Conservation (phyloP, 2,797 vertebrate species). For the Sphaeramia orbicularis region DNA sequence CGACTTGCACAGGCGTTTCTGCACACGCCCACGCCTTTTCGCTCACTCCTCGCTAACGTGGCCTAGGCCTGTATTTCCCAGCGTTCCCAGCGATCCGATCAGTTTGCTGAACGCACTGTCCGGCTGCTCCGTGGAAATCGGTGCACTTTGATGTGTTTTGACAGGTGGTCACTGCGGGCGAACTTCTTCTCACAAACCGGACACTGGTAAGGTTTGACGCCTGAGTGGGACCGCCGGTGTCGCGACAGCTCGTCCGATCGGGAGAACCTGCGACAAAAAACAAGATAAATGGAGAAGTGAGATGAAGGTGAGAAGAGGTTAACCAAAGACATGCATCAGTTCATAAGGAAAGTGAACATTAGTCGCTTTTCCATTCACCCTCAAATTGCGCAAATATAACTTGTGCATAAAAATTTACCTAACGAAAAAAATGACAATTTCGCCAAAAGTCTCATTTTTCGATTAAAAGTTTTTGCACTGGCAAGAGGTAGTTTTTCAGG, state of each 20-base stretch:
- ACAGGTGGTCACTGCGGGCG: conserved; percentile 96
- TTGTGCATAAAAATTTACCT: too few species aligned
- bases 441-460: too few species aligned
- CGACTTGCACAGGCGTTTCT: neutral
- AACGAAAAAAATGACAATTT: too few species aligned
- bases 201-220: conserved; percentile 97
- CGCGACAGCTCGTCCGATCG: conserved; percentile 95
- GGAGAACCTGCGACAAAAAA: conserved; percentile 89
- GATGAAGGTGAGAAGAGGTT: too few species aligned
- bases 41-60: conserved; percentile 15
- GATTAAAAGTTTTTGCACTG: too few species aligned
- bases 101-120: conserved; percentile 88
- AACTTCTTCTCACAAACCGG: conserved; percentile 97
- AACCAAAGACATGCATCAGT: too few species aligned
- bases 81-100: conserved; percentile 66
- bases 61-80: conserved; percentile 27
- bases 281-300: neutral
- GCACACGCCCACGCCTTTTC: neutral
- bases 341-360: too few species aligned
- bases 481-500: too few species aligned
- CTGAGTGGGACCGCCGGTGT: conserved; percentile 95
- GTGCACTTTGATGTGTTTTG: conserved; percentile 98
- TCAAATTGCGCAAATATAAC: too few species aligned
- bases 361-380: too few species aligned
- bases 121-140: conserved; percentile 93